Conservation (phyloP, 2,113 vertebrate species). For the Cygnus atratus region DNA sequence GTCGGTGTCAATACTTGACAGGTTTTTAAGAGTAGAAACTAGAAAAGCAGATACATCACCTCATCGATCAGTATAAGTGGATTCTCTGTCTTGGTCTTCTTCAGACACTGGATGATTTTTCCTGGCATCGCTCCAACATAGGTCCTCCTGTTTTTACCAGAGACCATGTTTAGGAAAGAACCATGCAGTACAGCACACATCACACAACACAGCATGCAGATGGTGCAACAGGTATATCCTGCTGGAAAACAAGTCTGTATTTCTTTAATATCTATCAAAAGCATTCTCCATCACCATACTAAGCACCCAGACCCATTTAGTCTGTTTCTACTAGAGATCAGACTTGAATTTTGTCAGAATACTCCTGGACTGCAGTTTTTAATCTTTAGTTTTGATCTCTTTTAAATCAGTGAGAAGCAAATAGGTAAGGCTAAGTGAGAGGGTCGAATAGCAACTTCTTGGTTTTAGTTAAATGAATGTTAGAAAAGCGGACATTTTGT, state of each 20-base stretch:
- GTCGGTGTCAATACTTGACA: neutral
- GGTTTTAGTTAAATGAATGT: neutral
- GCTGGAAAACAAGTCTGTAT: neutral
- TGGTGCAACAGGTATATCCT: neutral
- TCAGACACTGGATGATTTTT: slow-evolving; percentile 97
- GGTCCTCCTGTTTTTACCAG: slow-evolving; percentile 84
- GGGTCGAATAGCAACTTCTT: neutral
- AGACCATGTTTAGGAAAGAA: neutral
- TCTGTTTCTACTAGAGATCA: neutral
- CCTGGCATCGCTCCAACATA: slow-evolving; percentile 98
- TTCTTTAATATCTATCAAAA: neutral
- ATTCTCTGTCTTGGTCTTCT: slow-evolving; percentile 98
- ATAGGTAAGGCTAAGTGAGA: neutral
- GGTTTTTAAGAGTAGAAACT: neutral
- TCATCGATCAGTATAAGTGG: slow-evolving; percentile 95
- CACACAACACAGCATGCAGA: neutral
- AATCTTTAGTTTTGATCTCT: neutral
- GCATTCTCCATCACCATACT: neutral
- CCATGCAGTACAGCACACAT: neutral
- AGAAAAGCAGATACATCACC: slow-evolving; percentile 68
- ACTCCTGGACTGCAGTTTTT: neutral
- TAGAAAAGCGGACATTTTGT: neutral
- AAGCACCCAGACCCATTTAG: neutral
- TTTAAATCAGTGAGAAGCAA: neutral
- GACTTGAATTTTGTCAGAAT: neutral